Evolutionary conservation across 2,888 invertebrate species (phyloP), one percentile per base, ranked within the genome.

Genomic region (Spatulosminthurus flaviceps): DNA sequence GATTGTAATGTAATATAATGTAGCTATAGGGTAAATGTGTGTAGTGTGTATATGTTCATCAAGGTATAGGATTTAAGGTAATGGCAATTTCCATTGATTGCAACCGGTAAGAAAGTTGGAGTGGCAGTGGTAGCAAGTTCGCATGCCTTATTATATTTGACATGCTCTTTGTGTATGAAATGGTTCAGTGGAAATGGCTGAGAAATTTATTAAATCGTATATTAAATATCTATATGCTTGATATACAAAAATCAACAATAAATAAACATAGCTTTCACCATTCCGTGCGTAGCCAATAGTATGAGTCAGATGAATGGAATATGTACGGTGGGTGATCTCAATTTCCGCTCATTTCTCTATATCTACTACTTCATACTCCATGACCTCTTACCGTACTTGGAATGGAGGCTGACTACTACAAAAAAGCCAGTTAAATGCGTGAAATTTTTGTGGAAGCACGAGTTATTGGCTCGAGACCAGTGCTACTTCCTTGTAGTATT

Each of bases 211-310:
- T 51, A 34, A 34, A 34, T 34, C 34, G 34, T 9, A 34, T 34
- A 34, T 34, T 34, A 34, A 34, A 34, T 34, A 9, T 51, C 13
- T 41, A 41, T 41, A 41, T 41, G 41, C 41, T 7, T n/a, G n/a
- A n/a, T 51, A 19, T 51, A 51, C 16, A 11, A 2, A 51, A n/a
- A 16, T 13, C n/a, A n/a, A 19, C 16, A n/a, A 51, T 19, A 19
- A 51, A 13, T 51, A 13, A 51, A 51, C 19, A 19, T 51, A 19
- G 51, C 51, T 51, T 51, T 51, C 51, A 51, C 51, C 51, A 51
- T 51, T n/a, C n/a, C 51, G n/a, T 51, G 51, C 51, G 51, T 51
- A 51, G 51, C 51, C 51, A 51, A 51, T 51, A 51, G 16, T 13
- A 51, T 51, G 51, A 51, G n/a, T 51, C 51, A 51, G 2, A 51